Evolutionary conservation across 2,888 invertebrate genomes (phyloP).

Genomic region (Parthenolecanium corni): DNA sequence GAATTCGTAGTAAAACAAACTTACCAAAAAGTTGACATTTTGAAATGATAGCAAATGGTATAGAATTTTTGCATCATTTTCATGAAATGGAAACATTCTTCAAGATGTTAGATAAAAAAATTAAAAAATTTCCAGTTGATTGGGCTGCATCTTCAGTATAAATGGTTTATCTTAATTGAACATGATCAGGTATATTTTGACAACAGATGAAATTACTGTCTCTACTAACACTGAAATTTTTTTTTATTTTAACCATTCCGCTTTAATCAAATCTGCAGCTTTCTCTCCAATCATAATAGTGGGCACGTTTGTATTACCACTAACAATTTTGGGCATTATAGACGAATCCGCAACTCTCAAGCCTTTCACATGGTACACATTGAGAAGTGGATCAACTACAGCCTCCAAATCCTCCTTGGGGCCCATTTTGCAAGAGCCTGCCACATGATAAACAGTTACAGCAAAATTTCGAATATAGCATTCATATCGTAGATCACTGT

Average conservation of each 20-base stretch:
- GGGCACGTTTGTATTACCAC: slow-evolving; percentile 77
- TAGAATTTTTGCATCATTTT: too few relatives aligned
- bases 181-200: too few relatives aligned
- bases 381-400: slow-evolving; percentile 65
- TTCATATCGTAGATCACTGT: slow-evolving; percentile 70
- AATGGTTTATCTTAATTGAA: too few relatives aligned
- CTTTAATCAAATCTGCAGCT: slow-evolving; percentile 75
- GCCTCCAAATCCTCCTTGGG: slow-evolving; percentile 73
- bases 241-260: slow-evolving; percentile 44
- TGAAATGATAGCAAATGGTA: too few relatives aligned
- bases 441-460: slow-evolving; percentile 72
- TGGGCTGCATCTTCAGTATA: too few relatives aligned
- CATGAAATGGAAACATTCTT: too few relatives aligned
- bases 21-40: too few relatives aligned
- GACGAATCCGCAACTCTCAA: slow-evolving; percentile 75
- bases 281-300: slow-evolving; percentile 84
- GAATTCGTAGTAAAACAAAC: too few relatives aligned
- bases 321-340: slow-evolving; percentile 73
- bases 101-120: too few relatives aligned
- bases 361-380: slow-evolving; percentile 67
- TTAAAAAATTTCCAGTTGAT: too few relatives aligned
- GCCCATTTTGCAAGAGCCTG: slow-evolving; percentile 82
- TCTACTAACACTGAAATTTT: too few relatives aligned
- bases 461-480: slow-evolving; percentile 75
- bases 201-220: too few relatives aligned